Percentiles rank a stretch among this genome's conserved stretches.
Conservation (phyloP, 2,113 vertebrate genomes). For the Picathartes gymnocephalus region DNA sequence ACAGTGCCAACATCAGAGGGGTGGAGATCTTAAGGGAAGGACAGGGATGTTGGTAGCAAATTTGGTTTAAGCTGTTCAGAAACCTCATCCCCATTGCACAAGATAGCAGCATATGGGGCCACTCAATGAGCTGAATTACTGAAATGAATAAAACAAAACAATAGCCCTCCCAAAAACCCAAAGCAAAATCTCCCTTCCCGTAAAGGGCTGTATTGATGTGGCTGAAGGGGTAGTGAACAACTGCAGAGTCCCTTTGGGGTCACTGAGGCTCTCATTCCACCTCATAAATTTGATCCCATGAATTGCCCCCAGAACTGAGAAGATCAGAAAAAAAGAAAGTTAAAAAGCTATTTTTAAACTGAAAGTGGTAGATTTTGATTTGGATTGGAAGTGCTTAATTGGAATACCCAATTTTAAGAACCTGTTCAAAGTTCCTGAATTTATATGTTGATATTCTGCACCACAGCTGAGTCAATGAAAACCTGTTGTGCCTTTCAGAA, state of each 20-base stretch:
- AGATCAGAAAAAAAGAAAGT: background rate
- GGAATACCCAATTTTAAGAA: background rate
- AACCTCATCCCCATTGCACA: background rate
- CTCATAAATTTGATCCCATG: background rate
- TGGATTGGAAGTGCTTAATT: background rate
- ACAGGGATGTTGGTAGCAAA: background rate
- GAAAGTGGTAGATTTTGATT: background rate
- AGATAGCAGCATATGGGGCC: background rate
- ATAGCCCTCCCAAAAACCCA: accelerated
- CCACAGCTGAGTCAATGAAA: background rate
- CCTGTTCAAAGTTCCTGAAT: background rate
- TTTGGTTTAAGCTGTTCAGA: background rate
- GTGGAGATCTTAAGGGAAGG: background rate
- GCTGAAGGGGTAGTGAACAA: background rate
- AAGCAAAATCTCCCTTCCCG: accelerated
- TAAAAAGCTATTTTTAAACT: background rate
- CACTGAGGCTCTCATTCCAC: background rate
- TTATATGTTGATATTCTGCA: background rate
- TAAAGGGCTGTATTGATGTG: background rate
- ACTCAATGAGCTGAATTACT: background rate
- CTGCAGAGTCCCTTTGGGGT: accelerated
- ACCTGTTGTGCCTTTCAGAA: background rate
- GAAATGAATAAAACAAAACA: background rate
- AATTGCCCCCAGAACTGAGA: background rate
- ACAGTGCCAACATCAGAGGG: background rate